Evolutionary conservation across 2,113 vertebrate species (phyloP).

Genomic region (Thymallus thymallus): DNA sequence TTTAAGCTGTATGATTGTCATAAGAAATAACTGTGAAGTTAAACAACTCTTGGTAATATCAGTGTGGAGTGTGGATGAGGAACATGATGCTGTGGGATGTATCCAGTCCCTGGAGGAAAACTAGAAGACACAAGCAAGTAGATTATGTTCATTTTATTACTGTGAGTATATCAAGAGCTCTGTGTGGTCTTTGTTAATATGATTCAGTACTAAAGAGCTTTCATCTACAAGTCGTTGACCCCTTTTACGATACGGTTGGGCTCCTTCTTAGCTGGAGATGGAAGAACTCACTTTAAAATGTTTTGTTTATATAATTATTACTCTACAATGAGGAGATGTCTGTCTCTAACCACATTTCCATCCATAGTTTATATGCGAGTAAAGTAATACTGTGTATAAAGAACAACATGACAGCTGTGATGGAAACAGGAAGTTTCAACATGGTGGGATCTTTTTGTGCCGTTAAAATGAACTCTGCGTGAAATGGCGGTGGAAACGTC

Average conservation of each 20-base stretch:
- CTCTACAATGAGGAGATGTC: too few species aligned
- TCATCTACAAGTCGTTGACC: constrained; percentile 5
- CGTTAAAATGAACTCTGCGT: too few species aligned
- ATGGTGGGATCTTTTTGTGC: too few species aligned
- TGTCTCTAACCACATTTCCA: too few species aligned
- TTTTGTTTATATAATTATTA: neutral
- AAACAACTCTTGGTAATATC: constrained; percentile 33
- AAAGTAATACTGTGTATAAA: too few species aligned
- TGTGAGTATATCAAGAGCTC: neutral
- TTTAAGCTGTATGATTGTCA: constrained; percentile 23
- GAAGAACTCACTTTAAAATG: neutral
- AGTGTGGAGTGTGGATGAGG: neutral
- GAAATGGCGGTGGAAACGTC: too few species aligned
- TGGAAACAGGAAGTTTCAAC: too few species aligned
- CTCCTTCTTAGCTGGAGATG: neutral
- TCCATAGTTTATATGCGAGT: too few species aligned
- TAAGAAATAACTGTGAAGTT: constrained; percentile 12
- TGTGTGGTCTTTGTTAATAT: neutral
- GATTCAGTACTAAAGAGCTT: constrained; percentile 2
- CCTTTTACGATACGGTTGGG: neutral
- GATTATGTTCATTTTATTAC: constrained; percentile 17
- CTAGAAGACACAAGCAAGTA: constrained; percentile 18
- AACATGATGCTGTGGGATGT: constrained; percentile 2
- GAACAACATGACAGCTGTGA: too few species aligned
- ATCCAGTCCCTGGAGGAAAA: constrained; percentile 12